Evolutionary conservation across 2,113 vertebrate species (phyloP).

Genomic region (Synchiropus splendidus): DNA sequence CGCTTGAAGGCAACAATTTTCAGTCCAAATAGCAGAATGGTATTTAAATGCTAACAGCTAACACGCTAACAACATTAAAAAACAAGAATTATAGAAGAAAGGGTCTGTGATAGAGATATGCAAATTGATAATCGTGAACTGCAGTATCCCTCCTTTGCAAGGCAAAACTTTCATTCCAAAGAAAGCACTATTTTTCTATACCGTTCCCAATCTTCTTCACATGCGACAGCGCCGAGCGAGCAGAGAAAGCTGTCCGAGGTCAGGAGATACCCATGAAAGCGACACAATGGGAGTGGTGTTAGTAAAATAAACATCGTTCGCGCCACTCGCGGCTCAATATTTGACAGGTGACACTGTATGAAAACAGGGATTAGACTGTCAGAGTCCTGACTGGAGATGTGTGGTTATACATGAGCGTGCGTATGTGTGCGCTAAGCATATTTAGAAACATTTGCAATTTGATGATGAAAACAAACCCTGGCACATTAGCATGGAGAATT

Average conservation of each 20-base stretch:
- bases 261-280: conserved; percentile 18
- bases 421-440: conserved; percentile 39
- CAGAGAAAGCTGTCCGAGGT: conserved; percentile 4
- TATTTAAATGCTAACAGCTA: too few species aligned
- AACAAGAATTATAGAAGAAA: too few species aligned
- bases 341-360: conserved; percentile 36
- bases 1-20: too few species aligned
- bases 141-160: too few species aligned
- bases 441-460: conserved; percentile 63
- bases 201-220: too few species aligned
- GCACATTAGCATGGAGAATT: conserved; percentile 59
- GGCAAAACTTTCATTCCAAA: too few species aligned
- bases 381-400: conserved; percentile 25
- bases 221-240: too few species aligned
- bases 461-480: conserved; percentile 67
- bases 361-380: conserved; percentile 45
- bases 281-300: conserved; percentile 28
- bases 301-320: conserved; percentile 38
- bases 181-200: too few species aligned
- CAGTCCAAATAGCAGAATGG: too few species aligned
- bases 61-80: too few species aligned
- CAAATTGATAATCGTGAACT: too few species aligned
- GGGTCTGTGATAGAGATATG: too few species aligned
- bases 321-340: conserved; percentile 29
- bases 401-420: conserved; percentile 3